Evolutionary conservation across 2,888 invertebrate species (phyloP), one percentile per base, ranked within the genome.

Genomic region (Scaptomyza cyrtandrae): DNA sequence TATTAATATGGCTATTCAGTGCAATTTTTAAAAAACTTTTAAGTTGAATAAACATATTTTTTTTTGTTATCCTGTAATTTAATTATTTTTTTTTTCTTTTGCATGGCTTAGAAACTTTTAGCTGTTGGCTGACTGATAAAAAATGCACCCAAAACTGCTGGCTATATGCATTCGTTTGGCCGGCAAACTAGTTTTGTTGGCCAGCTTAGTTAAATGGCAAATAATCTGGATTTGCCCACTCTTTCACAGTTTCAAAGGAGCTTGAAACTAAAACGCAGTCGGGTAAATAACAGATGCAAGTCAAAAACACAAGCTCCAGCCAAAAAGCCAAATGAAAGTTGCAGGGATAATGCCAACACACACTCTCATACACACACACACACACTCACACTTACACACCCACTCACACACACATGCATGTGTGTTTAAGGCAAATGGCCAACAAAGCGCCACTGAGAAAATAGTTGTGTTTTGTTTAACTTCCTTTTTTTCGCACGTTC

Each of bases 171-270:
- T 43, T 37, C 46, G 52, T 39, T 55, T 59, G 24, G 52, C 48
- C 52, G 62, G 37, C 37, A 67, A 70, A 65, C 67, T 67, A 63
- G 86, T 83, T 75, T 75, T 58, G 71, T 81, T 75, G 84, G 75
- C 70, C 71, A 75, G 87, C 85, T 82, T 82, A 82, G 82, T 81
- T 78, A 80, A 84, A 87, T 87, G 75, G 75, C 66, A 84, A 87
- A 82, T 72, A 86, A 76, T 71, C 73, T 74, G 63, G 54, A 56
- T 60, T 63, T 56, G 43, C n/a, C 29, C 37, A 3, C 58, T 29
- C 6, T n/a, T 45, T 10, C 44, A 19, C 41, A 52, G 49, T 37
- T 44, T 50, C 19, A 49, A 49, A 49, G 49, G 60, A 75, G 66
- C 49, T 52, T 11, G 46, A 10, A 68, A 46, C 52, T 76, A 78